Evolutionary conservation across 2,797 vertebrate genomes (phyloP), one percentile per base, ranked within the genome.

Genomic region (Sebastes goodei): DNA sequence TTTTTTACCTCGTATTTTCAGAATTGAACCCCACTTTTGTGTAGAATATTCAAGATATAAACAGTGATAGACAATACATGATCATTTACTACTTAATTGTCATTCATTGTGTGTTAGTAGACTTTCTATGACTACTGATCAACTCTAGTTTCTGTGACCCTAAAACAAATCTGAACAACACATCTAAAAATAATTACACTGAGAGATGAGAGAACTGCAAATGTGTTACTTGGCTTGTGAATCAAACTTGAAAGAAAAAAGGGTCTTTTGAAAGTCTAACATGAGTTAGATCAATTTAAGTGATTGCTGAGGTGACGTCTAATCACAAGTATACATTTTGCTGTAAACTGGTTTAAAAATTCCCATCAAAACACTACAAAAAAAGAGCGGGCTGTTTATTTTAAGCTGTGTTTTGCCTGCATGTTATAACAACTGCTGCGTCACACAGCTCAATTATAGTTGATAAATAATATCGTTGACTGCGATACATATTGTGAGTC

Each of bases 401-500:
- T 72, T 62, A 53, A 67, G 33, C n/a, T n/a, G 5, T 46, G 15
- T 53, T 71, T 79, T 63, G 49, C 76, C 38, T 56, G 23, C 29
- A 17, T 72, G 56, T 70, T 61, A 11, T 8, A 80, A 57, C 65
- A 56, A 70, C 57, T 52, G 12, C 71, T 64, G 76, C 35, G 53
- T 80, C 33, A 74, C 52, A 17, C 33, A 12, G 38, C 53, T 74
- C 63, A 81, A 63, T 82, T 29, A 29, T 68, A 66, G 77, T 17
- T 68, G 33, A 83, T 83, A 67, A 88, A 74, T 85, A 81, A 74
- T 74, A 15, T 79, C 7, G 32, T 72, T 17, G 46, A 3, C 71
- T 52, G 70, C n/a, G 29, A 27, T 73, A 74, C 84, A 83, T 77
- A 80, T 85, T 78, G 75, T 88, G 77, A 92, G 59, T 89, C 76